Conservation (phyloP, 2,888 invertebrate species). For the Rhopalosiphum nymphaeae region DNA sequence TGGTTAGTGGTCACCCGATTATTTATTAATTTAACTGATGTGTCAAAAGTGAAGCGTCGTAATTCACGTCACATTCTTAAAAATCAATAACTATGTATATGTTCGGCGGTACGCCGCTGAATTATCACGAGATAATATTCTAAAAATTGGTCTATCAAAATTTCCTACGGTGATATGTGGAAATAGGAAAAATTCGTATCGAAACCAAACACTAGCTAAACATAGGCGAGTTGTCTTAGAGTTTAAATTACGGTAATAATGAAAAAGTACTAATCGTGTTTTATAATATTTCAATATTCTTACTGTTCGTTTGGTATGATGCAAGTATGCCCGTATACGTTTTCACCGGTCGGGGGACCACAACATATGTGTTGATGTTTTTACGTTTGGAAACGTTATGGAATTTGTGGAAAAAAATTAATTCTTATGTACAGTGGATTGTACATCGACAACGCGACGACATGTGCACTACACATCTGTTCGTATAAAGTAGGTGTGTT, state of each 20-base stretch:
- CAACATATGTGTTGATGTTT: no score
- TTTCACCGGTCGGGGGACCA: no score
- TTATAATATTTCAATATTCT: no score
- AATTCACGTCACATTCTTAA: not conserved
- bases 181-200: not conserved
- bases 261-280: no score
- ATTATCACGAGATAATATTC: not conserved
- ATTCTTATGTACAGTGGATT: not conserved
- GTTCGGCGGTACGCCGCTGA: not conserved
- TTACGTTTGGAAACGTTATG: not conserved
- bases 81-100: not conserved
- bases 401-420: not conserved
- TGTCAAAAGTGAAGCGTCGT: not conserved
- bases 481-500: not conserved
- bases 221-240: not conserved
- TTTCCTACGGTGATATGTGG: not conserved
- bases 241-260: not conserved
- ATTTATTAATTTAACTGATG: not conserved
- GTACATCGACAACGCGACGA: no score
- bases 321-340: no score
- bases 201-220: not conserved
- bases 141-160: not conserved
- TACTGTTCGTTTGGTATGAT: no score
- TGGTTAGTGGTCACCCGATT: not conserved
- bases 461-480: not conserved